Percentiles rank a stretch among this genome's conserved stretches.
Conservation (phyloP, 2,797 vertebrate genomes). For the Takifugu rubripes region DNA sequence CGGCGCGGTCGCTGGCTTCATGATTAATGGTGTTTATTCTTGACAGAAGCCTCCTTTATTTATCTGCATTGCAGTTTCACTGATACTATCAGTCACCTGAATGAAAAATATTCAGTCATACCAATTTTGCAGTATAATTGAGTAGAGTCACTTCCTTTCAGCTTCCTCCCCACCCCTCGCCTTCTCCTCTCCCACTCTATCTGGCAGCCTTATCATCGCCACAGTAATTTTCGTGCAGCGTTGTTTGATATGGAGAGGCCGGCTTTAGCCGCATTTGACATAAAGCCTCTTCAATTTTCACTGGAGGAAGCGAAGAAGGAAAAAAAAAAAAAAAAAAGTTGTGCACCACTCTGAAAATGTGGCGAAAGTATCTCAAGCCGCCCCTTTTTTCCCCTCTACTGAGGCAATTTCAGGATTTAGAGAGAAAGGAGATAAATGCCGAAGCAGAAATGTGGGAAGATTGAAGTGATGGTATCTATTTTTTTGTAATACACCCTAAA, state of each 20-base stretch:
- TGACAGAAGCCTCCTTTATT: slow-evolving; percentile 99
- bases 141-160: slow-evolving; percentile 97
- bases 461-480: slow-evolving; percentile 75
- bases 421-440: slow-evolving; percentile 96
- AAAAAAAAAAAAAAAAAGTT: slow-evolving; percentile 80
- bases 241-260: slow-evolving; percentile 99
- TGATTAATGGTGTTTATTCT: slow-evolving; percentile 99
- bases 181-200: slow-evolving; percentile 80
- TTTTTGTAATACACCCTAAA: slow-evolving; percentile 77
- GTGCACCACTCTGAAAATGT: slow-evolving; percentile 83
- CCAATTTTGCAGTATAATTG: slow-evolving; percentile 99
- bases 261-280: slow-evolving; percentile 99
- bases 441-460: slow-evolving; percentile 78
- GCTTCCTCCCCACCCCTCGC: slow-evolving; percentile 48
- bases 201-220: slow-evolving; percentile 97
- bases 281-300: slow-evolving; percentile 99
- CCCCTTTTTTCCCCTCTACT: slow-evolving; percentile 61
- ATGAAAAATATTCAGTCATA: slow-evolving; percentile 99
- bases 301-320: slow-evolving; percentile 52
- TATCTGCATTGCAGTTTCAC: slow-evolving; percentile 99
- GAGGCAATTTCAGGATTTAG: slow-evolving; percentile 96
- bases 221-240: slow-evolving; percentile 98
- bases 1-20: slow-evolving; percentile 84
- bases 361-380: slow-evolving; percentile 73
- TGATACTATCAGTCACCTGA: slow-evolving; percentile 99